Base-by-base conservation (phyloP, 2,113 vertebrate species). In the Mirounga angustirostris region DNA sequence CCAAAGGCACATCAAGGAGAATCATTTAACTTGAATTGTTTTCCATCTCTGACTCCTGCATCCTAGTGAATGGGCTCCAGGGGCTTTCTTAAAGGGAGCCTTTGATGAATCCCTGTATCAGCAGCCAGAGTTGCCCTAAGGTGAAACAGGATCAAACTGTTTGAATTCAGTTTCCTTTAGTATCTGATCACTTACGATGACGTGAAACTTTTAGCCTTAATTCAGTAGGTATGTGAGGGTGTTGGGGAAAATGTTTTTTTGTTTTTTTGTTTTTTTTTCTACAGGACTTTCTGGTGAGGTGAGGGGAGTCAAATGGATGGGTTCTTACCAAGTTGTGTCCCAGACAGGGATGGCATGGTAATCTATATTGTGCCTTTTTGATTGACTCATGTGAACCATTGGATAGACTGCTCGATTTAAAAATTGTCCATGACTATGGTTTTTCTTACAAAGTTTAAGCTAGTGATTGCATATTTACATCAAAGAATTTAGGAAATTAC, bases 1-100 rank as follows among this genome's bases (percentile, higher is more conserved):
- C 94, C 95, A 95, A 95, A 81, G 24, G 94, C 87, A 91, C 74
- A 87, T 7, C 79, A 89, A 81, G 91, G 7, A 97, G 61, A 93
- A 95, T 56, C 65, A 1, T 58, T 78, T 82, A 69, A 85, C 83
- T 79, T 98, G 81, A 96, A 76, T 82, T 80, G 33, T 85, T 95
- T 97, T 96, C 89, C 86, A 73, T 88, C 58, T 87, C 81, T 83
- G 56, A 82, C 52, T 71, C 69, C 80, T 80, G 14, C 36, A 33
- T 59, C 74, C 22, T 59, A 9, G 4, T 3, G 91, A 85, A 65
- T 52, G 89, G 61, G n/a, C 58, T 71, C 58, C 59, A 85, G 85
- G 59, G 63, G 10, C 2, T 97, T 85, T 95, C 65, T 28, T 26
- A 24, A 95, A 93, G 58, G 65, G 21, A 92, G 52, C 9, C 81